Conservation (phyloP, 2,113 vertebrate species). For the Calypte anna region DNA sequence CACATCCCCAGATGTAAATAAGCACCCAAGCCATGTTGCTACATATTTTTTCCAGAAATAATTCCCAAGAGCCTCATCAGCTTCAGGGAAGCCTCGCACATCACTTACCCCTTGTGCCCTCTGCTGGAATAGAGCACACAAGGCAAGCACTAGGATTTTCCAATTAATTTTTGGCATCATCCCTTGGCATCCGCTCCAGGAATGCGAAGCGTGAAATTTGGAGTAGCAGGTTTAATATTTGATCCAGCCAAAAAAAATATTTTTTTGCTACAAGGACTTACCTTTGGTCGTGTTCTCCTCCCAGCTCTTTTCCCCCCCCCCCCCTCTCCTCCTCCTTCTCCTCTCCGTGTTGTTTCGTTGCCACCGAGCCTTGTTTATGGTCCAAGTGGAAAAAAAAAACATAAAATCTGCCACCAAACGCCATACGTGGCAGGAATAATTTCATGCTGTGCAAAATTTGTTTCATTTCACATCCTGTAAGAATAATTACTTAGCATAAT, state of each 20-base stretch:
- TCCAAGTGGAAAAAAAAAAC: conserved; percentile 65
- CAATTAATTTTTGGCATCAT: conserved; percentile 82
- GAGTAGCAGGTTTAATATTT: conserved; percentile 86
- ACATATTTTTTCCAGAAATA: conserved; percentile 77
- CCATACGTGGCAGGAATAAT: conserved; percentile 78
- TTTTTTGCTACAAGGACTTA: conserved; percentile 80
- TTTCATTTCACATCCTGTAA: conserved; percentile 82
- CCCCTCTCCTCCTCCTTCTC: neutral
- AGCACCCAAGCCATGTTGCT: conserved; percentile 71
- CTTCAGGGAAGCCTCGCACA: neutral
- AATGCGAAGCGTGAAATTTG: conserved; percentile 83
- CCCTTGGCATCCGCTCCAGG: conserved; percentile 73
- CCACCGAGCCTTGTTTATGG: conserved; percentile 63
- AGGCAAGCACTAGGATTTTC: conserved; percentile 67
- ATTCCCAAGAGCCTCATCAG: conserved; percentile 71
- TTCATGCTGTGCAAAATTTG: conserved; percentile 80
- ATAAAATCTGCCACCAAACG: conserved; percentile 74
- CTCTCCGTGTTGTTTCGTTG: neutral
- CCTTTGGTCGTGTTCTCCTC: conserved; percentile 74
- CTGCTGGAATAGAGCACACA: conserved; percentile 76
- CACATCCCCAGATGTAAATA: conserved; percentile 78
- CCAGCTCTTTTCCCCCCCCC: neutral
- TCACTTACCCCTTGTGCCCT: conserved; percentile 76
- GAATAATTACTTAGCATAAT: conserved; percentile 85
- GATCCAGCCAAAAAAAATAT: conserved; percentile 76